These are phyloP conservation scores for Chloropsis hardwickii DNA, from an alignment of 2,113 vertebrate species.

Conservation along the genomic window DNA sequence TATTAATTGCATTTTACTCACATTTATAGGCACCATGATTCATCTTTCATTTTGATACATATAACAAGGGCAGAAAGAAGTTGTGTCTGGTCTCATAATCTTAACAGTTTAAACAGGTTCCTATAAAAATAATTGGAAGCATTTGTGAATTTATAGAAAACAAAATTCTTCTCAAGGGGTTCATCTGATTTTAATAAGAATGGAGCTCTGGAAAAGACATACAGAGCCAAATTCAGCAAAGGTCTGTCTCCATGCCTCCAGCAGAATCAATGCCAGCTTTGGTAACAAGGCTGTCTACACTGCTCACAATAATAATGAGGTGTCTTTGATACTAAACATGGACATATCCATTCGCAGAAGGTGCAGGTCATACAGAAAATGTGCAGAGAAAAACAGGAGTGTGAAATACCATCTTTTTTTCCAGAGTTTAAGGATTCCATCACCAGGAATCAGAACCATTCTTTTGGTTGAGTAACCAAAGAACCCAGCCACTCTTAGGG, in stretches of 20 bases:
- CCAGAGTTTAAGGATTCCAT: neutral
- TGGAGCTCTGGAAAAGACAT: neutral
- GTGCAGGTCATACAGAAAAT: neutral
- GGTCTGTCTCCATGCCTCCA: neutral
- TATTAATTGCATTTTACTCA: neutral
- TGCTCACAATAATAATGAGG: neutral
- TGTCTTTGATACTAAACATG: neutral
- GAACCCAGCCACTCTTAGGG: neutral
- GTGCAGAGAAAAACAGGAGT: neutral
- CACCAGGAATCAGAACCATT: neutral
- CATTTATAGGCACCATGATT: neutral
- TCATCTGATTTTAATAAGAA: neutral
- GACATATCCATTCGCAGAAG: neutral
- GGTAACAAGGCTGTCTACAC: neutral
- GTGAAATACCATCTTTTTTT: neutral
- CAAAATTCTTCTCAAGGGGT: neutral
- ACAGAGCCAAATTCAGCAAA: neutral
- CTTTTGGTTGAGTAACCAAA: neutral
- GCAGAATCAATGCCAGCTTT: neutral
- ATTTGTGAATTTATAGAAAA: neutral
- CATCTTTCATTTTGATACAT: neutral
- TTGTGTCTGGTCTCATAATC: neutral
- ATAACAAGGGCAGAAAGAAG: neutral
- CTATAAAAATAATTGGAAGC: neutral
- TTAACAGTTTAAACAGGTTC: neutral